phyloP scores from a whole-genome alignment of 2,888 invertebrate species.

The Mechanitis messenoides region DNA sequence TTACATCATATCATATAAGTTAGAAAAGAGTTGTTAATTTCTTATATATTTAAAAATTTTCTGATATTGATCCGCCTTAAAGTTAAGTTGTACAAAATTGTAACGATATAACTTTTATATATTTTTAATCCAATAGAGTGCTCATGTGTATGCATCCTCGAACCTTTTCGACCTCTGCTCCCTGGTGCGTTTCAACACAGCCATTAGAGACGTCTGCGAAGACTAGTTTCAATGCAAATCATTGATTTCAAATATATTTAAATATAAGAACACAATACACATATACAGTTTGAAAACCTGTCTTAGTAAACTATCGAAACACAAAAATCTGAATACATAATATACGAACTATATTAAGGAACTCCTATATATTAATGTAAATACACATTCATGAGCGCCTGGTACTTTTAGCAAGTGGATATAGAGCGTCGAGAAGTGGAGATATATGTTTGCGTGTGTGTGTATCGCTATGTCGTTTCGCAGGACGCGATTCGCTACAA shows the following conservation, averaged over 20 bases:
- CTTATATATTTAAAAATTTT: too few species aligned
- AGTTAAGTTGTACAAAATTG: too few species aligned
- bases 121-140: too few species aligned
- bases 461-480: constrained; percentile 39
- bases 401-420: constrained; percentile 29
- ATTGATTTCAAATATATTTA: constrained; percentile 34
- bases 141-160: constrained; percentile 20
- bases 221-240: constrained; percentile 50
- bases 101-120: too few species aligned
- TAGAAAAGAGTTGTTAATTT: too few species aligned
- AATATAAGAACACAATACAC: constrained; percentile 17
- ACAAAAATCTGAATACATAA: background rate
- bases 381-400: constrained; percentile 41
- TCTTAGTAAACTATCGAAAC: constrained; percentile 8
- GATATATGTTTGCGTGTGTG: constrained; percentile 29
- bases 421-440: constrained; percentile 28
- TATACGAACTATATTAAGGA: too few species aligned
- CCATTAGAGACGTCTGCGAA: constrained; percentile 54
- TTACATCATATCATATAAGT: too few species aligned
- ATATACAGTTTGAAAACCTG: constrained; percentile 13
- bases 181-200: constrained; percentile 41
- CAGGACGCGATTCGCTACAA: constrained; percentile 58
- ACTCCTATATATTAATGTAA: constrained; percentile 2
- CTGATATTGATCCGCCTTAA: too few species aligned
- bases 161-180: constrained; percentile 55